phyloP scores from a whole-genome alignment of 2,888 invertebrate genomes.

The Frankliniella intonsa region DNA sequence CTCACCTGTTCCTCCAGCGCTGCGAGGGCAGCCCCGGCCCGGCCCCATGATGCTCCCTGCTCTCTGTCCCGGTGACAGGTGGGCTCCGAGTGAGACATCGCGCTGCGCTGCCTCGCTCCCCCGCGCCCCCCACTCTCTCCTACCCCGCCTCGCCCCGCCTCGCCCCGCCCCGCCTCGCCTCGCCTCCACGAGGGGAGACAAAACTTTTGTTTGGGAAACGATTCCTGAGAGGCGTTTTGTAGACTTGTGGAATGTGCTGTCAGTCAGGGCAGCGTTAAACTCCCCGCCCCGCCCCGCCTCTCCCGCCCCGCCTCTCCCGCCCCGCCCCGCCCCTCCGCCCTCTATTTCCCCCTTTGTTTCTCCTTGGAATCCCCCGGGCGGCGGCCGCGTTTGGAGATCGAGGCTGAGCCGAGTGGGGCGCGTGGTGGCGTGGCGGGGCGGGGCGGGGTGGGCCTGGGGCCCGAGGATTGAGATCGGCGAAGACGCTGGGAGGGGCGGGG shows the following conservation, averaged over 20 bases:
- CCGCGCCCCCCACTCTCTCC: too few relatives aligned
- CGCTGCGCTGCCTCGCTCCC: too few relatives aligned
- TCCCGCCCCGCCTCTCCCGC: neutral
- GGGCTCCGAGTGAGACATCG: too few relatives aligned
- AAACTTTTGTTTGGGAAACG: slow-evolving; percentile 17
- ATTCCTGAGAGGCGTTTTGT: neutral
- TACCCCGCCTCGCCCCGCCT: neutral
- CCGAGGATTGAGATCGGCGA: neutral
- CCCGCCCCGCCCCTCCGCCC: neutral
- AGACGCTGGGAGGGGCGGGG: too few relatives aligned
- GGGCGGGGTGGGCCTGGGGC: neutral
- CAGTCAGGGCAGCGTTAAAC: neutral
- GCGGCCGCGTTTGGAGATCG: too few relatives aligned
- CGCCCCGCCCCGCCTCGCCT: neutral
- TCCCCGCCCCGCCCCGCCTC: neutral
- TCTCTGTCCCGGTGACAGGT: too few relatives aligned
- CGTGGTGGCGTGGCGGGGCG: neutral
- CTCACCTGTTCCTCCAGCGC: too few relatives aligned
- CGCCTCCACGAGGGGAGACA: neutral
- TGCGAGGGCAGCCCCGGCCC: too few relatives aligned
- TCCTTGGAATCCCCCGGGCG: too few relatives aligned
- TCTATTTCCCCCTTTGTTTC: neutral
- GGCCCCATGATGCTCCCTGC: too few relatives aligned
- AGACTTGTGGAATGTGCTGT: slow-evolving; percentile 10
- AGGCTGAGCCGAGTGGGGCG: neutral